These are phyloP conservation scores for Dryobota labecula DNA, from an alignment of 2,888 invertebrate genomes.

Conservation along the genomic window DNA sequence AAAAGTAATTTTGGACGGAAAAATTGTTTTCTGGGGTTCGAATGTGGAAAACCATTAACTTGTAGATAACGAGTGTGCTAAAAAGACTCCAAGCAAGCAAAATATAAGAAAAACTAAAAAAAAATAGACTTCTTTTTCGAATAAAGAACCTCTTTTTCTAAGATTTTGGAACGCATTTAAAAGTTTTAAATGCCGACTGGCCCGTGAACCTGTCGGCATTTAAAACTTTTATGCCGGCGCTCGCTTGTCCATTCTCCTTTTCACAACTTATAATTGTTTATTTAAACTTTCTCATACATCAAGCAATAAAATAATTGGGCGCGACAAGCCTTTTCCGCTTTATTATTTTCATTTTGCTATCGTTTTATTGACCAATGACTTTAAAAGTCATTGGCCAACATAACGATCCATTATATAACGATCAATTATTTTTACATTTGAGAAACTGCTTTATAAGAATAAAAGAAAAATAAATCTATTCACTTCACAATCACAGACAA, in stretches of 20 bases:
- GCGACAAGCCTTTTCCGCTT: too few species aligned
- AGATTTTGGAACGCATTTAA: conserved; percentile 30
- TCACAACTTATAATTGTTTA: conserved; percentile 54
- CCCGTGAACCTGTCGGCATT: conserved; percentile 25
- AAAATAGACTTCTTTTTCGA: background rate
- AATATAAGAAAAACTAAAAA: background rate
- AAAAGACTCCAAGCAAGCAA: background rate
- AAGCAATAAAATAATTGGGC: conserved; percentile 39
- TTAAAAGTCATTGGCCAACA: too few species aligned
- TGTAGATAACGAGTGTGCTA: background rate
- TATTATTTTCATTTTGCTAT: too few species aligned
- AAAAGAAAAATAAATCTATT: background rate
- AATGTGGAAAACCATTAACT: conserved; percentile 13
- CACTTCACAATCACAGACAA: background rate
- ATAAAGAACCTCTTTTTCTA: conserved; percentile 5
- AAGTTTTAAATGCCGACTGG: conserved; percentile 45
- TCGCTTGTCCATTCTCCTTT: conserved; percentile 32
- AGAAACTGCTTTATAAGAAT: background rate
- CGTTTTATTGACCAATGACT: background rate
- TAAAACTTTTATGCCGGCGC: conserved; percentile 45
- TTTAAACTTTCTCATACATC: conserved; percentile 53
- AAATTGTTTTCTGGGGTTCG: background rate
- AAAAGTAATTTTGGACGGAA: conserved; percentile 30
- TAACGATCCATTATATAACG: too few species aligned
- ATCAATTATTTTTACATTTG: conserved; percentile 10